A percentile compares a stretch with the other conserved stretches of the same genome.
Evolutionary conservation across 2,797 vertebrate species (phyloP).

Genomic region (Phrynocephalus forsythii): DNA sequence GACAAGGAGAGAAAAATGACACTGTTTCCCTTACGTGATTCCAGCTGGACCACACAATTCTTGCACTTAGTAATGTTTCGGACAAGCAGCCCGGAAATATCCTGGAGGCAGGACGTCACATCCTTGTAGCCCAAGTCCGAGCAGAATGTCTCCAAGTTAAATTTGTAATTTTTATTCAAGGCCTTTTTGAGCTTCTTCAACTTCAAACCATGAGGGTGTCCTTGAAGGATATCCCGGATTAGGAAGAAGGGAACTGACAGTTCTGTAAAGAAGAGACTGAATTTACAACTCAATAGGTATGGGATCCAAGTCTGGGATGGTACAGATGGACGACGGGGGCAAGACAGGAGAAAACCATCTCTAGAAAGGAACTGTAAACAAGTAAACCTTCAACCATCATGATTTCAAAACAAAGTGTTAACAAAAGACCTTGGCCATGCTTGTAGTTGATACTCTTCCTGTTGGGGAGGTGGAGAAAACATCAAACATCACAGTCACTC

Average conservation of each 20-base stretch:
- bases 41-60: background rate
- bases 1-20: background rate
- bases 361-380: background rate
- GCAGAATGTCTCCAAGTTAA: slow-evolving; percentile 3
- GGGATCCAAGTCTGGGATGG: background rate
- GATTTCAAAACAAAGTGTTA: background rate
- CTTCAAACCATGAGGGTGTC: background rate
- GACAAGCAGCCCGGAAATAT: background rate
- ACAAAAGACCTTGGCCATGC: no score
- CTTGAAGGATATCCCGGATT: background rate
- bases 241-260: background rate
- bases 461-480: no score
- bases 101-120: background rate
- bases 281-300: background rate
- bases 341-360: background rate
- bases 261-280: slow-evolving; percentile 2
- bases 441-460: no score
- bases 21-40: background rate
- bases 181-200: background rate
- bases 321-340: no score
- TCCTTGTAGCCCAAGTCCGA: background rate
- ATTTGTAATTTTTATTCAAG: background rate
- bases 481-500: no score
- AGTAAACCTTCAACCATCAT: background rate
- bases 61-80: background rate